Evolutionary conservation across 2,888 invertebrate species (phyloP), one percentile per base, ranked within the genome.

Genomic region (Lymantria monacha): DNA sequence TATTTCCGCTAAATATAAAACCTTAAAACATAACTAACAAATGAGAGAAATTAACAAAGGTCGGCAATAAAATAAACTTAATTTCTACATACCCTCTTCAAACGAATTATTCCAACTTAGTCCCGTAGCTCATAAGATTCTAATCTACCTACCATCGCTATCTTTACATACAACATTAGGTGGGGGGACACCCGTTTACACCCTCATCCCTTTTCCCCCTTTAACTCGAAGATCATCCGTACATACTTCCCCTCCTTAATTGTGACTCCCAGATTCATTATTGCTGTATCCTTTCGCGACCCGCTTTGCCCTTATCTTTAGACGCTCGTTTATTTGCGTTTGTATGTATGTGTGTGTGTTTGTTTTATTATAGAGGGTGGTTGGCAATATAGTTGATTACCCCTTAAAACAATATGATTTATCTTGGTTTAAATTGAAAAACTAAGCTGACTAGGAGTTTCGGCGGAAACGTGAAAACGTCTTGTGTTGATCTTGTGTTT

Each of bases 231-330:
- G 91, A 91, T 90, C 87, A 79, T 76, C 81, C 76, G 79, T 67
- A 83, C 88, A 81, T 76, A 88, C 87, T 87, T 89, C 87, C 88
- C 89, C 88, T 83, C 72, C 84, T 76, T 89, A 90, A 91, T 90
- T 89, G 90, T 85, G 84, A 83, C 76, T 79, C 84, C 83, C 87
- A 82, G 86, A 81, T 80, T 89, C 88, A 89, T 91, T 90, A 90
- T 82, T 79, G 79, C 81, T 76, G 81, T 83, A 84, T 86, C 87
- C 87, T 86, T 83, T 80, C 66, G 73, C 80, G 74, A 83, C 85
- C 86, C 85, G 81, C 70, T 83, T 79, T 66, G 56, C 62, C 72
- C 83, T 90, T 89, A 90, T 90, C 89, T 89, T 85, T 81, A 70
- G 72, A 71, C 64, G 63, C 69, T 74, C 55, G 49, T 61, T 57